Evolutionary conservation across 2,113 vertebrate species (phyloP), one percentile per base, ranked within the genome.

Genomic region (Ceuthmochares aereus): DNA sequence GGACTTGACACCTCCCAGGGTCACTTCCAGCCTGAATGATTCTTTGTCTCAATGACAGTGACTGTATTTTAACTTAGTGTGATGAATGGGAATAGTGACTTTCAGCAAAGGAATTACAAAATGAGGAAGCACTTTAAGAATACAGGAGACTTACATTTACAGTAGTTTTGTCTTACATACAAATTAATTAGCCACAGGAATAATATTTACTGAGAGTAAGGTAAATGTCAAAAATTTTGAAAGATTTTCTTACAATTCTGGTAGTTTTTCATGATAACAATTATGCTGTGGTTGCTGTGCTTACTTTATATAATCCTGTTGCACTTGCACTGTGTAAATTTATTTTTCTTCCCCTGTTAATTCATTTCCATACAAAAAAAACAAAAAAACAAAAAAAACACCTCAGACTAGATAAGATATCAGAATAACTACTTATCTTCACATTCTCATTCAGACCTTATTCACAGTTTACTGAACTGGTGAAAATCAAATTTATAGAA

Each of bases 331-430:
- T 67, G 9, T 64, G n/a, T 54, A 59, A 59, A 86, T 70, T 91
- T 95, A 43, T 63, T 90, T 94, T 95, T 87, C 86, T 92, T 92
- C 86, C 55, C 36, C 63, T 82, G 42, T 84, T 77, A 89, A 93
- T 90, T 96, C 15, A 36, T 93, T 96, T 96, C 62, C 69, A 67
- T 75, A 73, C n/a, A n/a, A n/a, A n/a, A n/a, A n/a, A n/a, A n/a
- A n/a, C n/a, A n/a, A n/a, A n/a, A n/a, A n/a, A n/a, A 75, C 55
- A 89, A 90, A 83, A 83, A 93, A 69, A 32, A 34, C 6, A 69
- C 9, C 37, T 69, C 10, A 37, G 11, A 93, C 68, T 45, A 78
- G 52, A 36, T 79, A 79, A 82, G 60, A 45, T 58, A 79, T 56
- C 37, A 90, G 42, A 85, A 73, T 6, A 54, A 5, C 7, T 90